Base-by-base conservation (phyloP, 2,888 invertebrate species). In the Drosophila fulvimacula region DNA sequence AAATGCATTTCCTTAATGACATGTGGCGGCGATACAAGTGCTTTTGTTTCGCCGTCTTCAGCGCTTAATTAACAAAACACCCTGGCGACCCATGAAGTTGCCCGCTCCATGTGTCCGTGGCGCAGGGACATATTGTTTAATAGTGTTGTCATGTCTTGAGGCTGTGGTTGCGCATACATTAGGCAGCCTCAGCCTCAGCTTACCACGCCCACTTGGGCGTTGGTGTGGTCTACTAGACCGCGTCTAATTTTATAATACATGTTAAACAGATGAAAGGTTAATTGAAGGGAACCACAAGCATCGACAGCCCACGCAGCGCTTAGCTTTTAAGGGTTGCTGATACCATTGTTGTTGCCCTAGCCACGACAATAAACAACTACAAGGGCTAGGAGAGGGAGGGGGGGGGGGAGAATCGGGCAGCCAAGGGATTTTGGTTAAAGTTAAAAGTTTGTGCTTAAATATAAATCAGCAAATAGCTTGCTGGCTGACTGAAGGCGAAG, bases 191-290 rank as follows among this genome's bases (percentile, higher is more conserved):
- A 27, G 46, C 36, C 39, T n/a, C 30, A 30, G 30, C 27, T 30
- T 30, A 48, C 69, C 70, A 64, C 81, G 63, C 66, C 71, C 49
- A 53, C 34, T 34, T 13, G 49, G 52, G 38, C 34, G 72, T 27
- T 55, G 75, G 57, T 66, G 66, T 77, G 77, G 88, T 78, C 82
- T 77, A 73, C 65, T 79, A 70, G 88, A 82, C 80, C 83, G 85
- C 85, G 85, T 85, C 83, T 88, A 82, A 88, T 83, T 87, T 85
- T 83, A 88, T 84, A 84, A 84, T 87, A 82, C 88, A 88, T 84
- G 88, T 88, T 88, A 77, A 88, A 79, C 88, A 84, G 87, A 84
- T 84, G 84, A 84, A 84, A 84, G 88, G 84, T 84, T 84, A 84
- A 84, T 84, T 88, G 84, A 88, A 88, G 82, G 71, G 79, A 84